Evolutionary conservation across 1,140 invertebrate species (phyloP).

Genomic region (Lamellibrachia luymesi): DNA sequence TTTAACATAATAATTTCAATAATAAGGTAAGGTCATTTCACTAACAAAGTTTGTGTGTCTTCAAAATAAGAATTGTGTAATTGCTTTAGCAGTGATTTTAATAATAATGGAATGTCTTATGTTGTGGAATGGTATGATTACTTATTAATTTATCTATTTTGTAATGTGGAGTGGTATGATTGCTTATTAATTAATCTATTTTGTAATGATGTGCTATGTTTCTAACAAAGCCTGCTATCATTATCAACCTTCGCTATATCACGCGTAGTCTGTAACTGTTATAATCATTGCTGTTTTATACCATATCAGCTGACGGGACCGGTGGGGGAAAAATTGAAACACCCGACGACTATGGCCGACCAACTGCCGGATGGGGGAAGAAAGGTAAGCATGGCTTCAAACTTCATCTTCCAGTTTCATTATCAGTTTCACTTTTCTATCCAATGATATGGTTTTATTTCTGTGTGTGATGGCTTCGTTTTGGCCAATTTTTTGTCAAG

Average conservation of each 20-base stretch:
- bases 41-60: too few species aligned
- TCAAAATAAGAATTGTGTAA: too few species aligned
- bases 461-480: background rate
- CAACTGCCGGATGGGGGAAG: background rate
- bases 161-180: too few species aligned
- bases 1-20: background rate
- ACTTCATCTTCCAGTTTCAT: background rate
- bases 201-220: too few species aligned
- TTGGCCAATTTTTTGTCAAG: background rate
- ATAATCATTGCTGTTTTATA: background rate
- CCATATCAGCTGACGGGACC: slow-evolving; percentile 23
- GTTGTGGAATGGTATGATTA: too few species aligned
- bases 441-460: background rate
- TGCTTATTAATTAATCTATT: too few species aligned
- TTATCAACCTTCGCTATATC: too few species aligned
- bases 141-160: too few species aligned
- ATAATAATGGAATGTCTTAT: too few species aligned
- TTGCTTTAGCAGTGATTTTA: too few species aligned
- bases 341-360: slow-evolving; percentile 24
- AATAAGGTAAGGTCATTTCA: background rate
- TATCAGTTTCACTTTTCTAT: background rate
- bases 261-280: background rate
- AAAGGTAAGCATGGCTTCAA: background rate
- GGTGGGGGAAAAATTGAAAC: slow-evolving; percentile 28
- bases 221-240: too few species aligned